These are phyloP conservation scores for Tetheella fluctuosa DNA, from an alignment of 2,888 invertebrate genomes.

Conservation along the genomic window DNA sequence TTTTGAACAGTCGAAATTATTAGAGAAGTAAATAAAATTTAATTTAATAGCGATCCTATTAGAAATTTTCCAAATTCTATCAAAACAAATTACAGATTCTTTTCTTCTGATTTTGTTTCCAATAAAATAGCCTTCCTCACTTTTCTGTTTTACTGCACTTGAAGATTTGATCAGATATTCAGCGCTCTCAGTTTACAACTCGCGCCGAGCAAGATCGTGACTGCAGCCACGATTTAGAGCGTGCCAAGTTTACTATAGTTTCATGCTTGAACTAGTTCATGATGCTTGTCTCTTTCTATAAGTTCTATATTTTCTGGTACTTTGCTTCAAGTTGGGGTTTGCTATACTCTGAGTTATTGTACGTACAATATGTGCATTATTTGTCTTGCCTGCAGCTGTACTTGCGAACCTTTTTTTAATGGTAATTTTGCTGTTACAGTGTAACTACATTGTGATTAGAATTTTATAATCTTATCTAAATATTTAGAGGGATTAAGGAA, in stretches of 20 bases:
- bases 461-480: too few species aligned
- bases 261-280: constrained; percentile 64
- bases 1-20: too few species aligned
- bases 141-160: constrained; percentile 3
- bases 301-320: constrained; percentile 24
- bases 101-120: too few species aligned
- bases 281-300: constrained; percentile 49
- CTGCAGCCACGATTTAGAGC: constrained; percentile 60
- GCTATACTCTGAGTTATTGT: not conserved
- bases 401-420: too few species aligned
- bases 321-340: not conserved
- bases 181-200: constrained; percentile 37
- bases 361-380: not conserved
- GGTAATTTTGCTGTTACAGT: too few species aligned
- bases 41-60: too few species aligned
- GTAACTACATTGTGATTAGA: too few species aligned
- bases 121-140: not conserved
- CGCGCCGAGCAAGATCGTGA: constrained; percentile 55
- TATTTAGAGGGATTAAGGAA: too few species aligned
- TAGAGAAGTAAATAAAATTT: too few species aligned
- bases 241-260: constrained; percentile 60
- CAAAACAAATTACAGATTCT: too few species aligned
- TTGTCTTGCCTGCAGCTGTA: not conserved
- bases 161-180: constrained; percentile 7
- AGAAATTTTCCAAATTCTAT: too few species aligned